Conservation (phyloP, 37 sponge, comb jelly and placozoan species). For the Eunapius fragilis region DNA sequence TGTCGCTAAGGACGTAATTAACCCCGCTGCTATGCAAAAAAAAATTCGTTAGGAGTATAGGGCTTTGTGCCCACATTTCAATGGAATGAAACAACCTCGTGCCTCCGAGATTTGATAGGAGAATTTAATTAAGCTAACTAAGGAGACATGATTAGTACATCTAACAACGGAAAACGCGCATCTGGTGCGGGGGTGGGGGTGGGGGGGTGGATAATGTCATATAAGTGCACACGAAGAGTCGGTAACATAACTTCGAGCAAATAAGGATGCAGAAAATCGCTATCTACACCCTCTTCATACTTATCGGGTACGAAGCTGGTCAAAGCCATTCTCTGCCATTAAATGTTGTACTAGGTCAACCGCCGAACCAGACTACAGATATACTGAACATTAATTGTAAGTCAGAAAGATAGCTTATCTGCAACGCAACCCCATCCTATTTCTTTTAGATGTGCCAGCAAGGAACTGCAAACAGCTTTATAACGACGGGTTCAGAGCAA, state of each 20-base stretch:
- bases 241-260: too few relatives aligned
- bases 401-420: not conserved
- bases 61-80: too few relatives aligned
- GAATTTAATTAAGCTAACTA: too few relatives aligned
- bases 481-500: conserved; percentile 20
- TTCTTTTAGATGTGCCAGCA: conserved; percentile 38
- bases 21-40: too few relatives aligned
- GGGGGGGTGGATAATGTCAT: not conserved
- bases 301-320: not conserved
- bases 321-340: not conserved
- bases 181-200: too few relatives aligned
- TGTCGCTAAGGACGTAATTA: too few relatives aligned
- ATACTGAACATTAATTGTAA: not conserved
- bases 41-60: too few relatives aligned
- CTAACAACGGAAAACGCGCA: too few relatives aligned
- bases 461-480: conserved; percentile 59
- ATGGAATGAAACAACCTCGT: too few relatives aligned
- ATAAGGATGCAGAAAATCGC: not conserved
- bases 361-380: not conserved
- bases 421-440: not conserved
- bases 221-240: not conserved
- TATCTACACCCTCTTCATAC: not conserved
- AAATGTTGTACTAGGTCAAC: not conserved
- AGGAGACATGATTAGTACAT: too few relatives aligned
- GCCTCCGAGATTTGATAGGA: too few relatives aligned